A percentile compares a stretch with the other conserved stretches of the same genome.
phyloP scores from a whole-genome alignment of 2,797 vertebrate genomes.

The Margarornis squamiger region DNA sequence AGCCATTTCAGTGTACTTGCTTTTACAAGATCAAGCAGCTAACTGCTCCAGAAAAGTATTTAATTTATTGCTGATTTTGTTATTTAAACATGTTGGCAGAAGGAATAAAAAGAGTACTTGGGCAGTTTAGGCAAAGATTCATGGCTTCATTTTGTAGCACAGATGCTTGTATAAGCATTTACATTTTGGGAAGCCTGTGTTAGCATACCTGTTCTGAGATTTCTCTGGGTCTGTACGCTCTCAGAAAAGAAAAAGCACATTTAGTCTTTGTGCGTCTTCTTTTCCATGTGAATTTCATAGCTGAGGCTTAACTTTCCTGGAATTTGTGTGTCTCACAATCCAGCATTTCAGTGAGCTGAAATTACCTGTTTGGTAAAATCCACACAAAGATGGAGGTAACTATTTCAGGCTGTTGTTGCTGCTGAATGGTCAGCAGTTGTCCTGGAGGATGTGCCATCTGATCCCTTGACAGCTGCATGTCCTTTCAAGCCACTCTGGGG shows the following conservation, averaged over 20 bases:
- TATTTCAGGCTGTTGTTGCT: neutral
- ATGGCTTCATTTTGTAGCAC: neutral
- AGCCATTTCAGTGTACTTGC: neutral
- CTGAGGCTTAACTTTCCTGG: neutral
- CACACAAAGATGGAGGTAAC: neutral
- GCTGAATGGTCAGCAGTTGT: neutral
- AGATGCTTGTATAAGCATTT: neutral
- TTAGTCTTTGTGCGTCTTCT: neutral
- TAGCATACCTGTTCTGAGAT: neutral
- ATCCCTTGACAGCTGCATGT: neutral
- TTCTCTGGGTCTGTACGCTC: neutral
- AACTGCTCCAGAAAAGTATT: neutral
- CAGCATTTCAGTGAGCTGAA: neutral
- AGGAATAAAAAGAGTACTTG: neutral
- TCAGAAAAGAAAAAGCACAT: neutral
- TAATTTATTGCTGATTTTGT: constrained; percentile 3
- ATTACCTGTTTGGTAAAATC: neutral
- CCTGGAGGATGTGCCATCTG: accelerated
- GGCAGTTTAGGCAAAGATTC: neutral
- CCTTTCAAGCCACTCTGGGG: neutral
- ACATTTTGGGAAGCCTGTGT: neutral
- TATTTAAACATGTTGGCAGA: neutral
- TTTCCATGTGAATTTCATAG: neutral
- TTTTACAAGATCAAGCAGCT: neutral
- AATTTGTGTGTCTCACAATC: neutral